phyloP scores from a whole-genome alignment of 2,888 invertebrate genomes.

The Himalopsyche anomala region DNA sequence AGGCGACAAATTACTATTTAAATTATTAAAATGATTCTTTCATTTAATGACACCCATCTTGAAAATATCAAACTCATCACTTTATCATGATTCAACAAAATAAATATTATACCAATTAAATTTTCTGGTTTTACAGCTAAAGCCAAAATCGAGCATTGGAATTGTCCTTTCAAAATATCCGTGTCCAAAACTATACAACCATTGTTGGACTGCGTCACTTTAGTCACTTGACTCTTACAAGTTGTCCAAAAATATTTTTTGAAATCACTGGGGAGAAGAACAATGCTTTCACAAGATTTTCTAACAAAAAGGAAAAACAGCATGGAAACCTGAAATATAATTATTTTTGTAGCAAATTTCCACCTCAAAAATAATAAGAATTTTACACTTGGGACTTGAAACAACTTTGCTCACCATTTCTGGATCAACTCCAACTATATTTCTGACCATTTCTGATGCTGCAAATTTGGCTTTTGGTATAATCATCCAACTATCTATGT shows the following conservation, averaged over 20 bases:
- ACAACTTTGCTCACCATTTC: constrained; percentile 10
- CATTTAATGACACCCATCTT: too few species aligned
- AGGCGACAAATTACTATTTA: too few species aligned
- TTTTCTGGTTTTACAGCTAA: constrained; percentile 44
- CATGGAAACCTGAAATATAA: constrained; percentile 29
- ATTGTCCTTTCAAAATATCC: background rate
- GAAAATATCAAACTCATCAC: too few species aligned
- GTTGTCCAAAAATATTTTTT: background rate
- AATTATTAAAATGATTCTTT: too few species aligned
- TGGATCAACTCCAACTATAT: constrained; percentile 1
- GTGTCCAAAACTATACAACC: background rate
- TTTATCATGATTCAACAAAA: background rate
- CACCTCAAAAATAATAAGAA: background rate
- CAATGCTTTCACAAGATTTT: constrained; percentile 12
- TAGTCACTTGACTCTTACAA: background rate
- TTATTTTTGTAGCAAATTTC: background rate
- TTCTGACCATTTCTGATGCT: constrained; percentile 45
- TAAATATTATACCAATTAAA: background rate
- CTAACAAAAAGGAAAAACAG: constrained; percentile 37
- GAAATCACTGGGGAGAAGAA: background rate
- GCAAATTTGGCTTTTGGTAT: constrained; percentile 16
- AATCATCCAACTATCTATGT: constrained; percentile 28
- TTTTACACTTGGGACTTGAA: background rate
- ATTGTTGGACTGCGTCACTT: background rate
- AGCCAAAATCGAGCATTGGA: constrained; percentile 44